Base-by-base conservation (phyloP, 2,113 vertebrate genomes). In the Trochalopteron elliotii region DNA sequence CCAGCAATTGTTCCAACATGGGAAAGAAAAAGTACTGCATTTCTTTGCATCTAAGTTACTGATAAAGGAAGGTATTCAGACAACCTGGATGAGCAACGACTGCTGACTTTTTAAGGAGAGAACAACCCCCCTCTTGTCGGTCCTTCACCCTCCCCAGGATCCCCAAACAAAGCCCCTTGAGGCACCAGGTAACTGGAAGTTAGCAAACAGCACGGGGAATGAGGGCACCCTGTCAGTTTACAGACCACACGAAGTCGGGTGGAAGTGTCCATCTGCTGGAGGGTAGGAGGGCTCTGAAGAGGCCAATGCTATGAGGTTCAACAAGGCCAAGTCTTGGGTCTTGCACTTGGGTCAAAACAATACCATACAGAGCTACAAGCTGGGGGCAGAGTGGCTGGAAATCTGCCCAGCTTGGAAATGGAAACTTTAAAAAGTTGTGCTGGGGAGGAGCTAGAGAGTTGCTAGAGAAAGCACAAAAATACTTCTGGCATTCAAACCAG, bases 121-220 rank as follows among this genome's bases (percentile, higher is more conserved):
- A 72, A 85, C 2, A 0, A 89, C 11, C 24, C 60, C 33, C 5
- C 15, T 78, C 53, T 63, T 56, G 30, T 49, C 47, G 77, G 35
- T 31, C 42, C 75, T 76, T 76, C 47, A 47, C 10, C 9, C 22
- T 81, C 15, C 47, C 25, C 39, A 28, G 85, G 60, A 81, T 7
- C 21, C 55, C 69, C 21, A 30, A 44, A 65, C 37, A 87, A 75
- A 93, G 61, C 10, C 60, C 64, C 80, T 1, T 45, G 83, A 50
- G 40, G 75, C 18, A 60, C n/a, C 35, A 49, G 19, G 9, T 37
- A 71, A 55, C 15, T 49, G 31, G 5, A 74, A 60, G 39, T 6
- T 10, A 35, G 31, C 31, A 23, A 55, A 76, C 18, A 70, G 19
- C 25, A 27, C 0, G 0, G 25, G 35, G 40, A 77, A 1, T 63